These are phyloP conservation scores for Phrynocephalus versicolor DNA, from an alignment of 2,113 vertebrate species.

Conservation along the genomic window DNA sequence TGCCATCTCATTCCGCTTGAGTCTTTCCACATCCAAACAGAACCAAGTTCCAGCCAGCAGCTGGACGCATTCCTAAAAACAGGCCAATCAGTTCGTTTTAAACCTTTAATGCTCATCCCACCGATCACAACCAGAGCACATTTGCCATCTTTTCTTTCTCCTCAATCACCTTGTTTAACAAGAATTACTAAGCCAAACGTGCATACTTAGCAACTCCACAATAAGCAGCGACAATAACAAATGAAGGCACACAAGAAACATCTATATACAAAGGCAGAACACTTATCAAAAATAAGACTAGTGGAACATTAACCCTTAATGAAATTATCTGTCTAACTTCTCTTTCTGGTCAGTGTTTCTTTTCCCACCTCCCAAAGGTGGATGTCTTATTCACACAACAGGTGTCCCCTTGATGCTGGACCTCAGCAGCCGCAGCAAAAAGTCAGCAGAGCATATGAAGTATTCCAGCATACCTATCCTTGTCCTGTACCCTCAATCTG, in stretches of 20 bases:
- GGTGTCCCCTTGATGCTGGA: not conserved
- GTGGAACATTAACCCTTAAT: not conserved
- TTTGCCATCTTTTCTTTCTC: not conserved
- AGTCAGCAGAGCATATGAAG: not conserved
- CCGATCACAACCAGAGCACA: not conserved
- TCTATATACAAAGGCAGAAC: not conserved
- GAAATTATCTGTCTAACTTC: not conserved
- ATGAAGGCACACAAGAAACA: not conserved
- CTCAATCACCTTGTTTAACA: not conserved
- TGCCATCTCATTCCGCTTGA: not conserved
- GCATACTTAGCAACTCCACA: not conserved
- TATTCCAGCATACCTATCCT: not conserved
- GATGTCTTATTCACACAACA: not conserved
- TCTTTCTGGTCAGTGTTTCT: not conserved
- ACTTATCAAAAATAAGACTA: not conserved
- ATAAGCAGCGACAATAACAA: not conserved
- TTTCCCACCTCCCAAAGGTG: too few relatives aligned
- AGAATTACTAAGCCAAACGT: not conserved
- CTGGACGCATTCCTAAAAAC: not conserved
- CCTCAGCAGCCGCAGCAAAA: not conserved
- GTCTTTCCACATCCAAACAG: not conserved
- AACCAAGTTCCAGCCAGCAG: not conserved
- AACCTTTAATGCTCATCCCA: not conserved
- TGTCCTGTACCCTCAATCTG: not conserved
- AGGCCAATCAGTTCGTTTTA: not conserved